Evolutionary conservation across 2,797 vertebrate genomes (phyloP).

Genomic region (Pelodytes ibericus): DNA sequence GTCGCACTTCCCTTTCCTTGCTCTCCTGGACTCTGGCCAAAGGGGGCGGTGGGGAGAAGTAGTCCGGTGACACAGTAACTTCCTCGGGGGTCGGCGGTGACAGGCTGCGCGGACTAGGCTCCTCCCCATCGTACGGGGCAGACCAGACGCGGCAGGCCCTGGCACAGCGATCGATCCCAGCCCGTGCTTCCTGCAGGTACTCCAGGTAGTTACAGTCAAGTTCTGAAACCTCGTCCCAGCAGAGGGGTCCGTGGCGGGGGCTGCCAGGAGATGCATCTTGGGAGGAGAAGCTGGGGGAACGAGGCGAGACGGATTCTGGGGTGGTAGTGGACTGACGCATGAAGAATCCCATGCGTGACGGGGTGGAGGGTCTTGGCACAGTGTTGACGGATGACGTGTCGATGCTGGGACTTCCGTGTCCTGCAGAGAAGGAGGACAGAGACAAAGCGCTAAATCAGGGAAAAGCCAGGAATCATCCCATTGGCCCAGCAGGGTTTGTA

Average conservation of each 20-base stretch:
- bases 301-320: conserved; percentile 53
- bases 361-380: conserved; percentile 82
- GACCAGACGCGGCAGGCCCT: conserved; percentile 92
- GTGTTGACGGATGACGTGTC: conserved; percentile 76
- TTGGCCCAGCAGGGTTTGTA: too few relatives aligned
- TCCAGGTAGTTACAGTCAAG: conserved; percentile 91
- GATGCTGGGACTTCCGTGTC: conserved; percentile 79
- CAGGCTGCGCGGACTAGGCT: conserved; percentile 69
- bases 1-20: conserved; percentile 3
- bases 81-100: conserved; percentile 64
- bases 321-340: conserved; percentile 82
- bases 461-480: too few relatives aligned
- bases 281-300: conserved; percentile 64
- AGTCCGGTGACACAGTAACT: conserved; percentile 69
- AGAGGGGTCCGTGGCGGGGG: conserved; percentile 72
- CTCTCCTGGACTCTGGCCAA: neutral
- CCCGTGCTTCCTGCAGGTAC: conserved; percentile 87
- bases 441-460: too few relatives aligned
- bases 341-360: conserved; percentile 91
- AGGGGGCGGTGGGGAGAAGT: conserved; percentile 49
- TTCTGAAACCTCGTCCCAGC: conserved; percentile 74
- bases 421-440: conserved; percentile 65
- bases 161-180: conserved; percentile 82
- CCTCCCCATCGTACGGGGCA: conserved; percentile 90
- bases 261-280: conserved; percentile 72